Conservation (phyloP, 2,888 invertebrate genomes). For the Antheraea assamensis region DNA sequence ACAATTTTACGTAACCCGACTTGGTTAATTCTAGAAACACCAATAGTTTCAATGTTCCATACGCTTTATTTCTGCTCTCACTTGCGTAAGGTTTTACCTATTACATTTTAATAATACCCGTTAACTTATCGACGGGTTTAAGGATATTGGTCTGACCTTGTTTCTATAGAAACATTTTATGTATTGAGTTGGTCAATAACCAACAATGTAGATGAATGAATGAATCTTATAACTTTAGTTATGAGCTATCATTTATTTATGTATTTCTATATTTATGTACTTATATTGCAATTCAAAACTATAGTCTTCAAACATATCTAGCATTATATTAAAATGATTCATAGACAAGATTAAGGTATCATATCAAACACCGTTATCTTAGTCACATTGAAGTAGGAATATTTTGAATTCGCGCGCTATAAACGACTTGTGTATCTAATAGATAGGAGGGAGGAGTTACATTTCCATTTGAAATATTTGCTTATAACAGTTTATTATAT, state of each 20-base stretch:
- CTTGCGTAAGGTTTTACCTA: conserved; percentile 60
- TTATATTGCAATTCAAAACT: neutral
- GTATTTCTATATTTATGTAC: neutral
- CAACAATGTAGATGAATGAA: neutral
- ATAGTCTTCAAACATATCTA: neutral
- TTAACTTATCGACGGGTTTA: neutral
- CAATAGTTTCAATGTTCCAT: conserved; percentile 59
- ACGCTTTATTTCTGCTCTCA: conserved; percentile 63
- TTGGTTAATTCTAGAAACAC: conserved; percentile 40
- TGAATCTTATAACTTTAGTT: too few relatives aligned
- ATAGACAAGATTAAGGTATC: neutral
- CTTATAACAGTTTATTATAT: too few relatives aligned
- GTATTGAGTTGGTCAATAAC: neutral
- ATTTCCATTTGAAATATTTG: neutral
- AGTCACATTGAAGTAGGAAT: neutral
- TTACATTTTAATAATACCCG: neutral
- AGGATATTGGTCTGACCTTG: neutral
- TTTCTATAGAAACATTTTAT: neutral
- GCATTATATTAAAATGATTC: neutral
- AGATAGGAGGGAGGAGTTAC: neutral
- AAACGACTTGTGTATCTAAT: too few relatives aligned
- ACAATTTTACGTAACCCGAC: conserved; percentile 61
- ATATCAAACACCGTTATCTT: neutral
- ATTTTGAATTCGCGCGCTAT: neutral
- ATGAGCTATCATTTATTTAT: neutral